Percentiles rank a stretch among this genome's conserved stretches.
Evolutionary conservation across 2,888 invertebrate species (phyloP).

Genomic region (Poecilobothrus nobilitatus): DNA sequence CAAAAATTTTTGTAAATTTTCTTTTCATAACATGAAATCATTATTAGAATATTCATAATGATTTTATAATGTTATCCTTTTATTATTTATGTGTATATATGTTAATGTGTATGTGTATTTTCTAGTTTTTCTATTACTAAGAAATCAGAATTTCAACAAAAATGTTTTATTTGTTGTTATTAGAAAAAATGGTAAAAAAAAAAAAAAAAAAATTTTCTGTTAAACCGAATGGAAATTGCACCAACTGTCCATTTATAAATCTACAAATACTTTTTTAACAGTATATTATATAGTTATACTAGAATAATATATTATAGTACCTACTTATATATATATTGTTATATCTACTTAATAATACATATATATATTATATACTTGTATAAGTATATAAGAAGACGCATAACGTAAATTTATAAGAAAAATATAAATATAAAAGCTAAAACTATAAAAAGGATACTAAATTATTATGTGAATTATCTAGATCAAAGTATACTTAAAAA

Average conservation of each 20-base stretch:
- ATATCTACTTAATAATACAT: no score
- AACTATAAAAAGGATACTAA: background rate
- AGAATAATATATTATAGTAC: no score
- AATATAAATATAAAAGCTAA: no score
- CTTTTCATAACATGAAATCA: background rate
- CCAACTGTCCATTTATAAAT: background rate
- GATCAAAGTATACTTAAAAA: no score
- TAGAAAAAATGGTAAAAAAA: background rate
- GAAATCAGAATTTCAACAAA: no score
- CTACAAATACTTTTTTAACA: background rate
- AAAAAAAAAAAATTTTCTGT: background rate
- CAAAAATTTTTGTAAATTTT: background rate
- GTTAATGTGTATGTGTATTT: no score
- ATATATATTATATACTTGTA: no score
- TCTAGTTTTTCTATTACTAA: no score
- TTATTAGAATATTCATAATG: background rate
- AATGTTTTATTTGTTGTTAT: no score
- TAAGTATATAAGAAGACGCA: background rate
- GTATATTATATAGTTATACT: no score
- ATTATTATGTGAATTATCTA: constrained; percentile 3
- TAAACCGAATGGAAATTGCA: background rate
- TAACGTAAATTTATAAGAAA: background rate
- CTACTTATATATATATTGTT: no score
- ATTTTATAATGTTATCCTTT: background rate
- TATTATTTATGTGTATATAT: background rate